Conservation (phyloP, 2,113 vertebrate genomes). For the Perccottus glenii region DNA sequence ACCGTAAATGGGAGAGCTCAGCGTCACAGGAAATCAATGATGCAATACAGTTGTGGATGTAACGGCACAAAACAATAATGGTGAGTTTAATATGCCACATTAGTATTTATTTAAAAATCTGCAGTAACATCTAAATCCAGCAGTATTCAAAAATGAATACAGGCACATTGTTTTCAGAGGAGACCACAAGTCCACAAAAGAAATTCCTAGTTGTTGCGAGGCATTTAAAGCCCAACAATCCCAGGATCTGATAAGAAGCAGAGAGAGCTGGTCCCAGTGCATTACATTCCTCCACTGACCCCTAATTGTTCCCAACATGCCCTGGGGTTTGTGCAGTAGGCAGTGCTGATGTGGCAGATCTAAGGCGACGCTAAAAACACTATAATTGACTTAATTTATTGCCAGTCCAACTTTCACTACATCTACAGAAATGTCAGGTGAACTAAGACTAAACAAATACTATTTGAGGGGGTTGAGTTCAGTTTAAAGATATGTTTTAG, state of each 20-base stretch:
- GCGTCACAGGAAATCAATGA: no score
- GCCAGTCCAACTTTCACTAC: no score
- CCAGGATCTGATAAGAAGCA: constrained; percentile 37
- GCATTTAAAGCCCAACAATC: neutral
- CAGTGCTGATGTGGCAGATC: neutral
- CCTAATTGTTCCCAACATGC: constrained; percentile 52
- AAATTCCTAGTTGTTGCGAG: neutral
- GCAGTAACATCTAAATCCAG: no score
- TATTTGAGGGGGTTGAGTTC: no score
- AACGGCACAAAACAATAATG: no score
- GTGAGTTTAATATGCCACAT: no score
- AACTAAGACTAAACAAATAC: no score
- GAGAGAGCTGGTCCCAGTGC: neutral
- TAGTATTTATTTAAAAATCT: no score
- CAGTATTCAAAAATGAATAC: no score
- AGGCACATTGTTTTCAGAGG: neutral
- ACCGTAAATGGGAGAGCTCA: no score
- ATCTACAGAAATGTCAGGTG: neutral
- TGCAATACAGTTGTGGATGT: no score
- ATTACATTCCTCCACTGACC: constrained; percentile 42
- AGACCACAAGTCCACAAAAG: neutral
- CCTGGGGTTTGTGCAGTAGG: constrained; percentile 4
- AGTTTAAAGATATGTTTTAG: no score
- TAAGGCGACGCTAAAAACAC: neutral
- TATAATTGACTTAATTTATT: neutral